Base-by-base conservation (phyloP, 2,888 invertebrate species). In the Meliscaeva auricollis region DNA sequence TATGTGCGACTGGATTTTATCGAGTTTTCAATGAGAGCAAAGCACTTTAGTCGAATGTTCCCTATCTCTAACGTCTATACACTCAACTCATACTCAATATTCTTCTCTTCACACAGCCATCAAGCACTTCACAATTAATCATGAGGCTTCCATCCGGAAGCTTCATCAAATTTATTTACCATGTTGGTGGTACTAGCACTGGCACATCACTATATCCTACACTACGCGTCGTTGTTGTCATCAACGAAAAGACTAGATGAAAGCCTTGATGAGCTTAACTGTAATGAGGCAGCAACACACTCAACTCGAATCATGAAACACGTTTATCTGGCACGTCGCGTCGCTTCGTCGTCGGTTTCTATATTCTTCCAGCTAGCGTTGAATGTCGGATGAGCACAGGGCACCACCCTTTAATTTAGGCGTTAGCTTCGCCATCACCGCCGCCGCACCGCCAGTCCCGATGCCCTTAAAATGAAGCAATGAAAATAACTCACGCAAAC, bases 91-190 rank as follows among this genome's bases (percentile, higher is more conserved):
- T 7, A 15, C 32, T 9, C 9, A 32, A n/a, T n/a, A n/a, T n/a
- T n/a, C 30, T 26, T 46, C 56, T 38, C 48, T 74, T 60, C 46
- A 73, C 64, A 70, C 60, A 66, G 48, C 72, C 56, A 54, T 76
- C 75, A 66, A 73, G 73, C 77, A 81, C 62, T 81, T 85, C 85
- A 77, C 85, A 85, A 81, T 81, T 85, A 85, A 85, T 85, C 85
- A 85, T 73, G 64, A 81, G 81, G 48, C 73, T 73, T 73, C 68
- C 85, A 85, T 35, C 81, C 85, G 85, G 81, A 76, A 69, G 81
- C 76, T 85, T 64, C 85, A 81, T 85, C 73, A 85, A 85, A 85
- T 85, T 77, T 85, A 85, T 81, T 85, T 85, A 85, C 85, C 81
- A 64, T 81, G 76, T 73, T 48, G 68, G 44, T 52, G 13, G 73